Evolutionary conservation across 2,113 vertebrate species (phyloP), one percentile per base, ranked within the genome.

Genomic region (Athene noctua): DNA sequence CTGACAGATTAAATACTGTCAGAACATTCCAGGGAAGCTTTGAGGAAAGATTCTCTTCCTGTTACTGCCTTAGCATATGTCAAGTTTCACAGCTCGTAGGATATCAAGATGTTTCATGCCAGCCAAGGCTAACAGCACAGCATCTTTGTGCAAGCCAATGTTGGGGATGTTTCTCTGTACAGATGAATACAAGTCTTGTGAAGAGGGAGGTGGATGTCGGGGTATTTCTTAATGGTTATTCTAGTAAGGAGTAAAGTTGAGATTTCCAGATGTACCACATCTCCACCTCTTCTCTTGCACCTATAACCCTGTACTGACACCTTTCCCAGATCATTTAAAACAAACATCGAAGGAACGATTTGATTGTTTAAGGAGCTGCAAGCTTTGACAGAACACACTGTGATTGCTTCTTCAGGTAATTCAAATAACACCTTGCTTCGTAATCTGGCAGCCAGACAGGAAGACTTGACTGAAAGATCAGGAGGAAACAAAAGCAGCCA

Each of bases 91-190:
- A 89, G 92, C 88, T 84, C 86, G 1, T 11, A 13, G 71, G 88
- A 57, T 73, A 47, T 19, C 93, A 81, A 92, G 88, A 73, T 89
- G 95, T 36, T 95, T 46, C 44, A 6, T 11, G 88, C 84, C 94
- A 91, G 89, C 80, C 92, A n/a, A 46, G 93, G 86, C 89, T 86
- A 95, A 95, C 88, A 29, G 80, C 52, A 78, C 65, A 80, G 90
- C 87, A 62, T n/a, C 85, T 51, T 7, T 6, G 23, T 6, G 55
- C 57, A 23, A 70, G 70, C 73, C 95, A 55, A 12, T 2, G 34
- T 3, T 6, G 47, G 82, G 79, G 72, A 68, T 34, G 80, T 6
- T 38, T 70, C 95, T 73, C 63, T 10, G 34, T 20, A 15, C 49
- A 26, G 40, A 57, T 2, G 21, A 51, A 55, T 3, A 4, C 10